phyloP scores from a whole-genome alignment of 2,888 invertebrate genomes.

The Falcaria lacertinaria region DNA sequence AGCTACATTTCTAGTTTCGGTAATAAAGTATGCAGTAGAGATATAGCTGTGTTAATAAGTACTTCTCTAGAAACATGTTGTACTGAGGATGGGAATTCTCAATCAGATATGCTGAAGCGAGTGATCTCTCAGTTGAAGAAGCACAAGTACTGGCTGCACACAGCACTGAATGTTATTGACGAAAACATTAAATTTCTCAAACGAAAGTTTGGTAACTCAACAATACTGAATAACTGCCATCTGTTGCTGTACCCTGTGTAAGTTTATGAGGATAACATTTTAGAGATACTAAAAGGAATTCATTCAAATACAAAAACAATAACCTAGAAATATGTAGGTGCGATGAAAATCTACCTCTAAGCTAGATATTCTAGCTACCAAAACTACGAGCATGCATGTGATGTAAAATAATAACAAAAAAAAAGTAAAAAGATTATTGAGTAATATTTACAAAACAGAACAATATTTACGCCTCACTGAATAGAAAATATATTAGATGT shows the following conservation, averaged over 20 bases:
- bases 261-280: too few relatives aligned
- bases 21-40: constrained; percentile 69
- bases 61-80: constrained; percentile 33
- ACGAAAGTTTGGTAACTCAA: constrained; percentile 66
- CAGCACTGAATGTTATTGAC: constrained; percentile 79
- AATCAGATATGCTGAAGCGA: constrained; percentile 13
- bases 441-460: too few relatives aligned
- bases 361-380: too few relatives aligned
- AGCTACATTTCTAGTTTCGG: constrained; percentile 78
- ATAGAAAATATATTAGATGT: too few relatives aligned
- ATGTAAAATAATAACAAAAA: too few relatives aligned
- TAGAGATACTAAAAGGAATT: too few relatives aligned
- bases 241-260: constrained; percentile 85
- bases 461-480: too few relatives aligned
- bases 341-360: too few relatives aligned
- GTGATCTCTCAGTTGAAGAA: constrained; percentile 56
- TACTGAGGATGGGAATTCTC: constrained; percentile 4
- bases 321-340: too few relatives aligned
- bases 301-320: too few relatives aligned
- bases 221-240: constrained; percentile 81
- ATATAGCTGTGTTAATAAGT: constrained; percentile 52
- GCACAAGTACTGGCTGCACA: constrained; percentile 83
- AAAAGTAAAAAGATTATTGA: too few relatives aligned
- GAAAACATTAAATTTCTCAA: constrained; percentile 79
- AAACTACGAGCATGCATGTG: too few relatives aligned